Conservation (phyloP, 2,113 vertebrate species). For the Columbina picui region DNA sequence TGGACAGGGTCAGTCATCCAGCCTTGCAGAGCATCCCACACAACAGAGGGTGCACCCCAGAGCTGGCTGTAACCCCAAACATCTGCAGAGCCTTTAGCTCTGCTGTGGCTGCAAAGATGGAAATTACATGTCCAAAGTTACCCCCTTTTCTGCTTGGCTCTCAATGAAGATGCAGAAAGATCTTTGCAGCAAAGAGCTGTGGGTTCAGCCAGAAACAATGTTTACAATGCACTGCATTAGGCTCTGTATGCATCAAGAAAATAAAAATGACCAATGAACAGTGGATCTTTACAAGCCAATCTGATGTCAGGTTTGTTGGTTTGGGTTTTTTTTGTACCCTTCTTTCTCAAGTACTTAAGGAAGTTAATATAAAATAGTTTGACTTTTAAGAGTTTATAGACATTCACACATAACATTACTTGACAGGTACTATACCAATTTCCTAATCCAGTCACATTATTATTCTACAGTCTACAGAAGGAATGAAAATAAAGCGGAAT, state of each 20-base stretch:
- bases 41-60: neutral
- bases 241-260: neutral
- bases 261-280: neutral
- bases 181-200: neutral
- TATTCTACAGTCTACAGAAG: neutral
- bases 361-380: neutral
- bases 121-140: neutral
- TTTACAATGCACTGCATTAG: neutral
- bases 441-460: conserved; percentile 21
- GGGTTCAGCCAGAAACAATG: neutral
- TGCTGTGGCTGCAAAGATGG: neutral
- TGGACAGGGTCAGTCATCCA: neutral
- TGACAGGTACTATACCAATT: conserved; percentile 10
- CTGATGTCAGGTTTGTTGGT: neutral
- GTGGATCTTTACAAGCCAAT: neutral
- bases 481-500: neutral
- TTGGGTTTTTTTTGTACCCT: neutral
- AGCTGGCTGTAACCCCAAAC: too few species aligned
- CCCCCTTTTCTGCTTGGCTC: neutral
- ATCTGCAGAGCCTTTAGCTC: neutral
- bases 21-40: neutral
- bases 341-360: neutral
- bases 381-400: neutral
- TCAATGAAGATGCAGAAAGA: neutral
- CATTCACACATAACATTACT: conserved; percentile 7